These are phyloP conservation scores for Triplophysa rosa DNA, from an alignment of 2,113 vertebrate genomes.

Conservation along the genomic window DNA sequence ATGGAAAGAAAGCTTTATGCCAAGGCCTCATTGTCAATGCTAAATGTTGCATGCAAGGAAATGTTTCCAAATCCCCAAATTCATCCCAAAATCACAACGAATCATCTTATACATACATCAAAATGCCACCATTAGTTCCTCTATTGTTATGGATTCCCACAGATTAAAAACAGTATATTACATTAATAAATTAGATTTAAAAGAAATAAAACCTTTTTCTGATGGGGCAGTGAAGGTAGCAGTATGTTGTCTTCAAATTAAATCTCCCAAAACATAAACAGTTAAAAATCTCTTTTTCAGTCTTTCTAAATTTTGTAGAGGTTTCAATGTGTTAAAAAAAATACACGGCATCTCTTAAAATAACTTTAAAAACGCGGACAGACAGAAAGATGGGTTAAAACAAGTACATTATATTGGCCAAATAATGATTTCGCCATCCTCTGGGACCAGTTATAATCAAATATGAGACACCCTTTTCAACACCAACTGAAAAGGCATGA, in stretches of 20 bases:
- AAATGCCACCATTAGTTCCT: slow-evolving; percentile 13
- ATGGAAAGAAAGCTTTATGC: slow-evolving; percentile 32
- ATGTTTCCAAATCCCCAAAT: slow-evolving; percentile 3
- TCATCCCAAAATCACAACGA: slow-evolving; percentile 25
- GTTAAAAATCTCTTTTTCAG: slow-evolving; percentile 54
- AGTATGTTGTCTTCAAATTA: slow-evolving; percentile 57
- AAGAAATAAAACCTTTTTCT: slow-evolving; percentile 13
- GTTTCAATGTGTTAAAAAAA: slow-evolving; percentile 58
- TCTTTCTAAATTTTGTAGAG: slow-evolving; percentile 46
- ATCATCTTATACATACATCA: slow-evolving; percentile 22
- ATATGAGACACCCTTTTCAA: slow-evolving; percentile 11
- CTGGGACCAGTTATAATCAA: slow-evolving; percentile 33
- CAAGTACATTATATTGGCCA: slow-evolving; percentile 30
- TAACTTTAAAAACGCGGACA: slow-evolving; percentile 66
- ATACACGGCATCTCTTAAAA: slow-evolving; percentile 61
- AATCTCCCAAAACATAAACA: slow-evolving; percentile 28
- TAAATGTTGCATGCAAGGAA: slow-evolving; percentile 5
- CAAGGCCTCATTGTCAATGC: slow-evolving; percentile 26
- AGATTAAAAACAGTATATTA: slow-evolving; percentile 34
- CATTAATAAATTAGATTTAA: slow-evolving; percentile 48
- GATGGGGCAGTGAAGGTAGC: slow-evolving; percentile 69
- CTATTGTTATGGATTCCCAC: slow-evolving; percentile 11
- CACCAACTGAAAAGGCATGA: slow-evolving; percentile 60
- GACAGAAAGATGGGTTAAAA: slow-evolving; percentile 52
- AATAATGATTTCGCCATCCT: slow-evolving; percentile 55